Conservation (phyloP, 2,888 invertebrate genomes). For the Conomelus anceps region DNA sequence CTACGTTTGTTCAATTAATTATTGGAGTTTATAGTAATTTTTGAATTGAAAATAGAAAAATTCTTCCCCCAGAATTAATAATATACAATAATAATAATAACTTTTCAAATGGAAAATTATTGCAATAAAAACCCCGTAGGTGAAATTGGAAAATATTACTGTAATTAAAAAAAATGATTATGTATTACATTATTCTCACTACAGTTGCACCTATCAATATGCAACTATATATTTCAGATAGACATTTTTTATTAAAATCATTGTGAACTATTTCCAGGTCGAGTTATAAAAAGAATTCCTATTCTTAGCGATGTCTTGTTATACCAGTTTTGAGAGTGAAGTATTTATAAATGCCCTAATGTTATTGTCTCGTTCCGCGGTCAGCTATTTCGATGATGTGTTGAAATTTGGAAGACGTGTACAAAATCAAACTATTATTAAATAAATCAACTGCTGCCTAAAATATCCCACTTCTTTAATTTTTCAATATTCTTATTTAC, state of each 20-base stretch:
- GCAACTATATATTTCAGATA: neutral
- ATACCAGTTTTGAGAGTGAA: neutral
- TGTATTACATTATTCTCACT: no score
- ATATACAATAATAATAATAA: no score
- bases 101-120: no score
- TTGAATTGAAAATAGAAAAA: no score
- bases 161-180: no score
- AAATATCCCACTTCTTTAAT: neutral
- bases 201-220: neutral
- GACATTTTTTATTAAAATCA: neutral
- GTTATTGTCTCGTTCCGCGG: neutral
- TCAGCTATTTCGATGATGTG: neutral
- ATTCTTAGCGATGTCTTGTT: neutral
- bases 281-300: neutral
- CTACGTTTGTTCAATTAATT: no score
- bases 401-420: neutral
- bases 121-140: no score
- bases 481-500: neutral
- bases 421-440: neutral
- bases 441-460: neutral
- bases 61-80: no score
- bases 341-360: neutral
- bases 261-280: neutral
- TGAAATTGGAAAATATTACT: no score
- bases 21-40: no score